Conservation (phyloP, 2,113 vertebrate species). For the Daphoenositta chrysoptera region DNA sequence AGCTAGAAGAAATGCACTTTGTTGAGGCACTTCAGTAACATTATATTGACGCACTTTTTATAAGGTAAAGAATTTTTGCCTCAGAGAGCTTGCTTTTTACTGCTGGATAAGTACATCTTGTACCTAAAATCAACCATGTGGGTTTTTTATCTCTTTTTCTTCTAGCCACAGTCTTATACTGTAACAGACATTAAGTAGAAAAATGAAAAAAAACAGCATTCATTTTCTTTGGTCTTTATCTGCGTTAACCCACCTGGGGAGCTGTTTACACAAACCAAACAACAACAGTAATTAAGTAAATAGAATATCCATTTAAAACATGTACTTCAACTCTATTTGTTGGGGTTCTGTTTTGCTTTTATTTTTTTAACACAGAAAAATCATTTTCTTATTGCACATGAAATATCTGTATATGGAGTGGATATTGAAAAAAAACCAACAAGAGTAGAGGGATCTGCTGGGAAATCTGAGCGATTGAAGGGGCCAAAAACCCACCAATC, state of each 20-base stretch:
- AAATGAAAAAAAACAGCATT: not conserved
- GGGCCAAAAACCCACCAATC: fast-evolving
- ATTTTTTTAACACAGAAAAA: not conserved
- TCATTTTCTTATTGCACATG: not conserved
- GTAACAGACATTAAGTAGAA: not conserved
- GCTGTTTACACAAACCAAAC: not conserved
- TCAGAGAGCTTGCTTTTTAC: not conserved
- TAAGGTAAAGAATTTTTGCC: not conserved
- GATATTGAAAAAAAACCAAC: not conserved
- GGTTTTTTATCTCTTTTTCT: not conserved
- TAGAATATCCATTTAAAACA: not conserved
- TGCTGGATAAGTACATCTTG: not conserved
- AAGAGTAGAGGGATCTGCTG: not conserved
- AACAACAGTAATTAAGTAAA: not conserved
- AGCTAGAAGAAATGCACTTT: not conserved
- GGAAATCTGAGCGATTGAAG: not conserved
- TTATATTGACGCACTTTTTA: not conserved
- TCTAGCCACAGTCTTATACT: not conserved
- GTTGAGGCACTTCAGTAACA: not conserved
- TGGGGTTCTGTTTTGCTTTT: fast-evolving
- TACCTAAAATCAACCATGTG: not conserved
- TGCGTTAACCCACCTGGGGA: not conserved
- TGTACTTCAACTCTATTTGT: not conserved
- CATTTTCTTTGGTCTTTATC: not conserved
- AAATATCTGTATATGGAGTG: not conserved